Evolutionary conservation across 2,888 invertebrate species (phyloP), one percentile per base, ranked within the genome.

Genomic region (Drosophila crucigera): DNA sequence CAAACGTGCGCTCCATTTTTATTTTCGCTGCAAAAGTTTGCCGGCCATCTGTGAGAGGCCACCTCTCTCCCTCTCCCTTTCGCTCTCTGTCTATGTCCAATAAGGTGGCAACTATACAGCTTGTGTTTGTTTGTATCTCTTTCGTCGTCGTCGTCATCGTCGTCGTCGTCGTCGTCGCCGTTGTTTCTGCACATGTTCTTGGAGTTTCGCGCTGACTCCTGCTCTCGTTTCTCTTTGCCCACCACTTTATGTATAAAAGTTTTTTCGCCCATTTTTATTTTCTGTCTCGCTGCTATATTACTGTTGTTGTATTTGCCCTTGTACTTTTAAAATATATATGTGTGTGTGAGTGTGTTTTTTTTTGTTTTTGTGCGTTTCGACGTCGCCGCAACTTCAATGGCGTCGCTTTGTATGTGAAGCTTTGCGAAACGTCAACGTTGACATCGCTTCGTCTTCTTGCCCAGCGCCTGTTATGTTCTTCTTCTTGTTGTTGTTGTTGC

Each of bases 1-100:
- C 91, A 89, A 91, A 80, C 85, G 90, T 84, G 91, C 91, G 87
- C 91, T 87, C 91, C 91, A 87, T 87, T 87, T 87, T 87, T 87
- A 87, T 87, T 87, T 91, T 90, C 88, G 88, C 88, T 87, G 88
- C 84, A 84, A 84, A 84, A 87, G 72, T 89, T 87, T 89, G 84
- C 91, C 90, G 90, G 91, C 90, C 86, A 84, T 89, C 90, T 88
- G 90, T 68, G 73, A 54, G 68, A 50, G 78, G 55, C 56, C 35
- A 54, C 58, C 60, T 37, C 60, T 67, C 43, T 50, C 31, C 58
- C 68, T 52, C 35, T 53, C 31, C 58, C 68, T 52, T 31, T 53
- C 43, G 49, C 68, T 50, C 69, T 49, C 61, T 58, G 68, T 66
- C 77, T 80, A 62, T 73, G 47, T 67, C 65, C 35, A 54, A 53